A percentile compares a stretch with the other conserved stretches of the same genome.
Conservation (phyloP, 2,888 invertebrate genomes). For the Chloroclysta siterata region DNA sequence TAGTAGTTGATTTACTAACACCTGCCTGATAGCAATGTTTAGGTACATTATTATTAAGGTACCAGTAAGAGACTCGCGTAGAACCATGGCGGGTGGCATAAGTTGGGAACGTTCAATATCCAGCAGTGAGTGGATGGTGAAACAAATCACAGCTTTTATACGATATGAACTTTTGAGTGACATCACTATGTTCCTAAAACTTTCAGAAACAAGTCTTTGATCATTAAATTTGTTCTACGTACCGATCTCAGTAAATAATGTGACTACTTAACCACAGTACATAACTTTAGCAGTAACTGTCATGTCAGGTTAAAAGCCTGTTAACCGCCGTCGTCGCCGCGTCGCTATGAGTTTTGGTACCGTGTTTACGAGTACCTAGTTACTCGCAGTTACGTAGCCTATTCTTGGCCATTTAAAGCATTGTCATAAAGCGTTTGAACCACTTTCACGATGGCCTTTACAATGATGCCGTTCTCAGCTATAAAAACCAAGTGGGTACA, state of each 20-base stretch:
- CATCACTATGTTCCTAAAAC: constrained; percentile 3
- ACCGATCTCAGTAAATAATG: background rate
- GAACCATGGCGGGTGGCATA: too few species aligned
- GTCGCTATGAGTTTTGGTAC: background rate
- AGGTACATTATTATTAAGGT: too few species aligned
- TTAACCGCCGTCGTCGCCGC: constrained; percentile 1
- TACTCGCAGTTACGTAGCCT: constrained; percentile 13
- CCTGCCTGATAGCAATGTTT: too few species aligned
- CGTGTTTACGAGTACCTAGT: constrained; percentile 21
- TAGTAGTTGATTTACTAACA: background rate
- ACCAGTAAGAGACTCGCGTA: too few species aligned
- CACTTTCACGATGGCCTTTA: constrained; percentile 32
- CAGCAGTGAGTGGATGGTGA: too few species aligned
- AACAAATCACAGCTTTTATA: too few species aligned
- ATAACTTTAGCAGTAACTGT: constrained; percentile 13
- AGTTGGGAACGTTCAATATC: too few species aligned
- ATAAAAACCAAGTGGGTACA: constrained; percentile 36
- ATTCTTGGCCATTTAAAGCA: constrained; percentile 34
- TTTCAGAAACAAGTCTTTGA: background rate
- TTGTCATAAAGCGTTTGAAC: constrained; percentile 29
- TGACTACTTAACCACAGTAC: background rate
- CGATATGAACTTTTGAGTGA: background rate
- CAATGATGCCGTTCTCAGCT: constrained; percentile 33
- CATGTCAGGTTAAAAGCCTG: too few species aligned
- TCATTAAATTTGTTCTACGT: background rate